Evolutionary conservation across 2,888 invertebrate species (phyloP).

Genomic region (Eucera pruinosa): DNA sequence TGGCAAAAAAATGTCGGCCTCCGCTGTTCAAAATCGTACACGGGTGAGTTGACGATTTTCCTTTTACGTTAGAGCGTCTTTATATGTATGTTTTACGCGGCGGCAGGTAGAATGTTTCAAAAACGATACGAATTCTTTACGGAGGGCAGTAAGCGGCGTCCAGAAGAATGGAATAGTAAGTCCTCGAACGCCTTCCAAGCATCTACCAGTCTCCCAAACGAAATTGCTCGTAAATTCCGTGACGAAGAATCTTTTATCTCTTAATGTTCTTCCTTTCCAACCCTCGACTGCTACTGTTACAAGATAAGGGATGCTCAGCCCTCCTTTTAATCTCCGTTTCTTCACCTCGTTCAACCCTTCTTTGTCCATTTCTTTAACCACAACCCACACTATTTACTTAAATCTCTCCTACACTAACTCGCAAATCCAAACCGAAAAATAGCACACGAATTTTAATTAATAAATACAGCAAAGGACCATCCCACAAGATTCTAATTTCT

Average conservation of each 20-base stretch:
- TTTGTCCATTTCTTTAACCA: conserved; percentile 36
- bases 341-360: conserved; percentile 43
- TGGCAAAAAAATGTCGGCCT: conserved; percentile 13
- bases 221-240: conserved; percentile 69
- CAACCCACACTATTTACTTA: conserved; percentile 4
- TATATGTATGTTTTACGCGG: too few species aligned
- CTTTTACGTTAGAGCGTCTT: too few species aligned
- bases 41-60: neutral
- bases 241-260: conserved; percentile 67
- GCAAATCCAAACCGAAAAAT: too few species aligned
- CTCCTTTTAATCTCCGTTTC: conserved; percentile 62
- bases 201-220: conserved; percentile 42
- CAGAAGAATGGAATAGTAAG: conserved; percentile 8
- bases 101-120: neutral
- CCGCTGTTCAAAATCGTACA: neutral
- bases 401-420: neutral
- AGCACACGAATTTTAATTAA: too few species aligned
- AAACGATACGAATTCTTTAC: neutral
- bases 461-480: too few species aligned
- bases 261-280: conserved; percentile 59
- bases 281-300: conserved; percentile 37
- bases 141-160: neutral
- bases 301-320: conserved; percentile 60
- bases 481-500: too few species aligned
- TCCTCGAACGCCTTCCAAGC: conserved; percentile 23